Conservation (phyloP, 2,797 vertebrate genomes). For the Cottoperca gobio region DNA sequence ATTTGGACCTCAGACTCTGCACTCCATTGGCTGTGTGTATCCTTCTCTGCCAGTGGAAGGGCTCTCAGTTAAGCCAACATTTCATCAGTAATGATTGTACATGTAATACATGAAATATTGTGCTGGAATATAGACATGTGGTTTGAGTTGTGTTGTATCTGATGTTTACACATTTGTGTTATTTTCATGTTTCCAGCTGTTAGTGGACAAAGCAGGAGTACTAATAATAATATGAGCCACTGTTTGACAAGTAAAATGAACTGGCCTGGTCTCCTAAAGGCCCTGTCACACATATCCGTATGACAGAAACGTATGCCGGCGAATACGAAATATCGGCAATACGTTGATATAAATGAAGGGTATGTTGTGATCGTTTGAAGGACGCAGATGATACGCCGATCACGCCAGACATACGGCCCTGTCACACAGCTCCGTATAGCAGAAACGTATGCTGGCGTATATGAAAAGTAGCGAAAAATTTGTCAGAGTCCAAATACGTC, state of each 20-base stretch:
- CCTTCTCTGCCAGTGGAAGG: conserved; percentile 21
- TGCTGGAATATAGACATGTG: not conserved
- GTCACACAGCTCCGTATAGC: too few species aligned
- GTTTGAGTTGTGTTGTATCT: not conserved
- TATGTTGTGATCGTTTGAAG: too few species aligned
- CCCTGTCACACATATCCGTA: too few species aligned
- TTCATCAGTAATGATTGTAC: not conserved
- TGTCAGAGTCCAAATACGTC: too few species aligned
- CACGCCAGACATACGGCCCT: too few species aligned
- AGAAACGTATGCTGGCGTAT: too few species aligned
- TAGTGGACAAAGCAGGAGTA: not conserved
- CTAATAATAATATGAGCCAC: not conserved
- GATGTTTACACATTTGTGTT: not conserved
- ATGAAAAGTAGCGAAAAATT: too few species aligned
- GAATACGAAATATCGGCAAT: too few species aligned
- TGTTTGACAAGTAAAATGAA: not conserved
- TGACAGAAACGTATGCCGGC: too few species aligned
- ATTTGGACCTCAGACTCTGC: conserved; percentile 35
- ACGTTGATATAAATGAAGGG: too few species aligned
- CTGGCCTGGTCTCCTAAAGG: too few species aligned
- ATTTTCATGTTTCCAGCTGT: not conserved
- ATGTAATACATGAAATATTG: not conserved
- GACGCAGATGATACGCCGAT: too few species aligned
- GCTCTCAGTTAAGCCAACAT: conserved; percentile 28
- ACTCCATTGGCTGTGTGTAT: conserved; percentile 35